Base-by-base conservation (phyloP, 2,797 vertebrate genomes). In the Ctenochaetus hawaiiensis region DNA sequence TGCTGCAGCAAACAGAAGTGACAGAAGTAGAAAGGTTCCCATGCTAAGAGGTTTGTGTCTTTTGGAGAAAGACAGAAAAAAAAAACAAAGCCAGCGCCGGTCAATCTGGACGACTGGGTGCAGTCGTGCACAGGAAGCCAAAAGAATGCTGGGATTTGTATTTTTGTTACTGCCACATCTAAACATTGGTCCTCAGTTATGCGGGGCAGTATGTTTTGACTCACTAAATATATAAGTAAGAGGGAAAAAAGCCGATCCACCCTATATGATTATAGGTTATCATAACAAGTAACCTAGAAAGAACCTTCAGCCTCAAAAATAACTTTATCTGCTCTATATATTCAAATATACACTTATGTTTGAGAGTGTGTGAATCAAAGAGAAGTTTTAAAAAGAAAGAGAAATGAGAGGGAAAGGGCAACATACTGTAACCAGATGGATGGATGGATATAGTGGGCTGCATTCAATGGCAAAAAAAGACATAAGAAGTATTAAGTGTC, bases 251-350 rank as follows among this genome's bases (percentile, higher is more conserved):
- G 87, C 81, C 72, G 84, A 92, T 87, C 90, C 92, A 88, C 94
- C 93, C 94, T 87, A 83, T 84, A 91, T 93, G 93, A 95, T 94
- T 93, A 91, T 79, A 92, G 82, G 91, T 84, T 93, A 69, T 77
- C 73, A 85, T 70, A 76, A 81, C 44, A 75, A 30, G 80, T 65
- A 81, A 72, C 39, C 39, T 39, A 71, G 74, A 83, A 48, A 54
- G 78, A 85, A 81, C 72, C 48, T 75, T 49, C 16, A 61, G 76
- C 83, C 85, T 81, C 85, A 89, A 26, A 60, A 52, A 68, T 76
- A 80, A 84, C 76, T 84, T 78, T 70, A 56, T 84, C 60, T 72
- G 26, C 64, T 10, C 11, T 48, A 63, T 51, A 66, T 22, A 65
- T 43, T 79, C 34, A 63, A 23, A 74, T 51, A 20, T 60, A 75